Evolutionary conservation across 1,140 invertebrate genomes (phyloP).

Genomic region (Pseudachorutes palmiensis): DNA sequence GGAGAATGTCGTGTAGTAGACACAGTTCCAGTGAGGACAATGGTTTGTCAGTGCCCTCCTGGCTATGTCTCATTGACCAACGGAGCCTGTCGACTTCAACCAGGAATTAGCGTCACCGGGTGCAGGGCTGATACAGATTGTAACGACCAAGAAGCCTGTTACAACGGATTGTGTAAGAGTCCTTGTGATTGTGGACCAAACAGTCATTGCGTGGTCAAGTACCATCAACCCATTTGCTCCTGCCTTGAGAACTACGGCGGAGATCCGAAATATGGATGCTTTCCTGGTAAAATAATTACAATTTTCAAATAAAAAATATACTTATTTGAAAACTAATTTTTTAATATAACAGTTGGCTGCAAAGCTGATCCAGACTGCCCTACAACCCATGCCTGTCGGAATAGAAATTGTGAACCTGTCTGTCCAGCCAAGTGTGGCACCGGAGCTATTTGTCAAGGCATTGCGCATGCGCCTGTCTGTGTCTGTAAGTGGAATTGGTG

Average conservation of each 20-base stretch:
- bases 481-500: conserved; percentile 7
- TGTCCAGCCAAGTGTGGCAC: conserved; percentile 46
- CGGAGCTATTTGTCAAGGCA: conserved; percentile 39
- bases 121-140: conserved; percentile 70
- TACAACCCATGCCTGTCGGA: conserved; percentile 69
- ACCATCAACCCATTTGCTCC: conserved; percentile 73
- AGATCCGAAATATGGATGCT: conserved; percentile 54
- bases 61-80: conserved; percentile 56
- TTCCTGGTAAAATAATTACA: conserved; percentile 39
- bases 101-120: conserved; percentile 40
- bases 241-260: conserved; percentile 71
- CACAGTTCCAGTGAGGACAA: conserved; percentile 70
- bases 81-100: conserved; percentile 49
- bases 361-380: conserved; percentile 61
- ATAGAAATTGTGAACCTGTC: conserved; percentile 70
- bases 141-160: conserved; percentile 59
- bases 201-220: conserved; percentile 68
- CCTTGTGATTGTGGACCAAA: conserved; percentile 67
- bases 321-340: too few species aligned
- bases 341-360: conserved; percentile 41
- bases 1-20: conserved; percentile 70
- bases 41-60: conserved; percentile 75
- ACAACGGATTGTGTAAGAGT: conserved; percentile 64
- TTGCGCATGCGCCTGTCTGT: conserved; percentile 42
- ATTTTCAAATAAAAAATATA: too few species aligned